These are phyloP conservation scores for Erebia epiphron DNA, from an alignment of 2,888 invertebrate genomes.

Conservation along the genomic window DNA sequence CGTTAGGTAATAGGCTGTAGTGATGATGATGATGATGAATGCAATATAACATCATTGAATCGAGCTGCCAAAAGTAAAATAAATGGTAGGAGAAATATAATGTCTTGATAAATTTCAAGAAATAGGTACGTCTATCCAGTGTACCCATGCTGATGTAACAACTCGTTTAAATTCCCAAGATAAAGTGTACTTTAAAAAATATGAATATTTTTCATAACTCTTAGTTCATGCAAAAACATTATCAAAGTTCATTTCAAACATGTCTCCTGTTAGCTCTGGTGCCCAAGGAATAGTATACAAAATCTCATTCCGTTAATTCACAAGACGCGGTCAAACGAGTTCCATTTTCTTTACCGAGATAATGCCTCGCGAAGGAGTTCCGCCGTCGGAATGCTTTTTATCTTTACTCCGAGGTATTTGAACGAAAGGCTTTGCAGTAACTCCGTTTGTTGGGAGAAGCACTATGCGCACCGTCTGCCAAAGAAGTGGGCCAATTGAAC, in stretches of 20 bases:
- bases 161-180: too few relatives aligned
- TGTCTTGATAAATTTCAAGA: too few relatives aligned
- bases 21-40: too few relatives aligned
- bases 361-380: slow-evolving; percentile 20
- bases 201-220: too few relatives aligned
- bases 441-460: not conserved
- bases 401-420: slow-evolving; percentile 12
- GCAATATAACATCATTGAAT: too few relatives aligned
- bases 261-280: not conserved
- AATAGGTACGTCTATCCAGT: too few relatives aligned
- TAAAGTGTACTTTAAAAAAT: too few relatives aligned
- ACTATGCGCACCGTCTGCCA: not conserved
- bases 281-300: slow-evolving; percentile 20
- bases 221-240: not conserved
- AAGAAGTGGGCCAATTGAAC: not conserved
- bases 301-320: slow-evolving; percentile 37
- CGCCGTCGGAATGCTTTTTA: slow-evolving; percentile 20
- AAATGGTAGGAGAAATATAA: too few relatives aligned
- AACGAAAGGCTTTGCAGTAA: not conserved
- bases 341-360: slow-evolving; percentile 32
- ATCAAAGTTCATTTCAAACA: slow-evolving; percentile 1
- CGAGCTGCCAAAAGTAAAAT: too few relatives aligned
- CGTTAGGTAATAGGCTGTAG: too few relatives aligned
- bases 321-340: slow-evolving; percentile 35
- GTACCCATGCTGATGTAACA: too few relatives aligned